Conservation (phyloP, 2,888 invertebrate genomes). For the Pollenia labialis region DNA sequence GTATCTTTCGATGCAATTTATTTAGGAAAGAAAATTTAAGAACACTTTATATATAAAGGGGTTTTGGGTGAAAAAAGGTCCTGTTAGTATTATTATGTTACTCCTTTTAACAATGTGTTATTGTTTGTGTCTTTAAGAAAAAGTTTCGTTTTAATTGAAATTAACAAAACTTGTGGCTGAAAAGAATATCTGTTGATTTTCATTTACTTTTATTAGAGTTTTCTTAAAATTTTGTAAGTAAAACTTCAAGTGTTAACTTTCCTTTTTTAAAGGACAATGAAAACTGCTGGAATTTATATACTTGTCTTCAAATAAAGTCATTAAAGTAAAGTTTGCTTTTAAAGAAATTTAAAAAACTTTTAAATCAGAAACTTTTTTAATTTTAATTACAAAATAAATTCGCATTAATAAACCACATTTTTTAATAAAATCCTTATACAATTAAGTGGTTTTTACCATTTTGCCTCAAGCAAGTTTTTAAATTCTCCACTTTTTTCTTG, state of each 20-base stretch:
- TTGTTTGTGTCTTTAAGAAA: background rate
- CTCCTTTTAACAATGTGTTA: background rate
- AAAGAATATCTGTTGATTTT: conserved; percentile 53
- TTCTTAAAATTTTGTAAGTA: background rate
- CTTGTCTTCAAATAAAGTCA: conserved; percentile 23
- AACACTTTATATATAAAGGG: background rate
- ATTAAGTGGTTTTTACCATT: conserved; percentile 8
- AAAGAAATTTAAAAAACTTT: conserved; percentile 6
- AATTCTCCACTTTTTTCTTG: background rate
- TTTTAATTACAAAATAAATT: conserved; percentile 19
- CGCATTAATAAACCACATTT: background rate
- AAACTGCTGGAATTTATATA: conserved; percentile 2
- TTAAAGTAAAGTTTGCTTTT: conserved; percentile 15
- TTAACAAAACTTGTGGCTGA: conserved; percentile 44
- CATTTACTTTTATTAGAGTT: background rate
- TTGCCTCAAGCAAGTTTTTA: background rate
- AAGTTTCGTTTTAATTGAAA: conserved; percentile 55
- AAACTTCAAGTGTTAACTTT: conserved; percentile 16
- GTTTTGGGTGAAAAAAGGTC: background rate
- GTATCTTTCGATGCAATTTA: background rate
- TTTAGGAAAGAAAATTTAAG: background rate
- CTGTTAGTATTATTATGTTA: background rate
- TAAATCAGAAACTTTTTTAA: conserved; percentile 28
- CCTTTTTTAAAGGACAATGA: background rate
- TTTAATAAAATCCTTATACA: conserved; percentile 12